A percentile compares a stretch with the other conserved stretches of the same genome.
These are phyloP conservation scores for Palloptera scutellata DNA, from an alignment of 2,888 invertebrate species.

Conservation along the genomic window DNA sequence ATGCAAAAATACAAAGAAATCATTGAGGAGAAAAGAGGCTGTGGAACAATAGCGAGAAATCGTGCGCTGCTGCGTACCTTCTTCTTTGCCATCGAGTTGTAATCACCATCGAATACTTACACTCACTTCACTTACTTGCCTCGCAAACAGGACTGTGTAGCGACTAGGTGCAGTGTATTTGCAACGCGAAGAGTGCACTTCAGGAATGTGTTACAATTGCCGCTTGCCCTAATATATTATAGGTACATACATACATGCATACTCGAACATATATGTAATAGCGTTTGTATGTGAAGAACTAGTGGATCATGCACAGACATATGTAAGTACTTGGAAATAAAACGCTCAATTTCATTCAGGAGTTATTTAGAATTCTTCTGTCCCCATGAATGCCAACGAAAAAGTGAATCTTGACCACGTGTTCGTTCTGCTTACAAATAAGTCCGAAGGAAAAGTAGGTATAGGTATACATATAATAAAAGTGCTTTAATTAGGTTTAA, in stretches of 20 bases:
- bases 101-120: background rate
- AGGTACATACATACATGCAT: background rate
- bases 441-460: too few relatives aligned
- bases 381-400: background rate
- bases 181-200: slow-evolving; percentile 1
- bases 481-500: too few relatives aligned
- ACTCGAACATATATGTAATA: background rate
- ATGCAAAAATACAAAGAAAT: background rate
- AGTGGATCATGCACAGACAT: too few relatives aligned
- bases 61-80: too few relatives aligned
- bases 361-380: background rate
- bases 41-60: too few relatives aligned
- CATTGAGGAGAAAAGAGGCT: too few relatives aligned
- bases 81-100: too few relatives aligned
- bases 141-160: background rate
- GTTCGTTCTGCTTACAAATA: slow-evolving; percentile 10
- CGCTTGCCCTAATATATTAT: background rate
- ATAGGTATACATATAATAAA: too few relatives aligned
- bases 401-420: slow-evolving; percentile 31
- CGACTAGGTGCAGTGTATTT: background rate
- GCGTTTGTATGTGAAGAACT: slow-evolving; percentile 5
- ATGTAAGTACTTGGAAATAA: slow-evolving; percentile 8
- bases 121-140: background rate
- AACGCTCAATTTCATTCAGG: slow-evolving; percentile 24
- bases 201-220: slow-evolving; percentile 18